phyloP scores from a whole-genome alignment of 2,888 invertebrate species.

The Drosophila neutralis region DNA sequence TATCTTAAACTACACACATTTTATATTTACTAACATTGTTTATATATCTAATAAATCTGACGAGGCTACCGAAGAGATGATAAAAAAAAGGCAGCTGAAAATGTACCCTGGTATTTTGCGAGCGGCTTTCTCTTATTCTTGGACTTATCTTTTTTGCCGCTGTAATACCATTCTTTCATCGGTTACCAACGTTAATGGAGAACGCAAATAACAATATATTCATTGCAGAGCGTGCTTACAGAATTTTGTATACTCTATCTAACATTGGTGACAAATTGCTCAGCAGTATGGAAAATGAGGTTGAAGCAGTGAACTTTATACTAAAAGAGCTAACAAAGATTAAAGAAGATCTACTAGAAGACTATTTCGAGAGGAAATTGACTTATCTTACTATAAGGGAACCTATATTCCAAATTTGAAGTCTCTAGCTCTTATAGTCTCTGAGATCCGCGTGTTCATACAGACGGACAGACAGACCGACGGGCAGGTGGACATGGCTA shows the following conservation, averaged over 20 bases:
- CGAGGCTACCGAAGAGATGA: constrained; percentile 8
- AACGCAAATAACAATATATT: constrained; percentile 85
- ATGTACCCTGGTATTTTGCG: constrained; percentile 69
- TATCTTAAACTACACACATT: neutral
- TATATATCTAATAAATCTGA: constrained; percentile 31
- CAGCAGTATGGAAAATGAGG: constrained; percentile 90
- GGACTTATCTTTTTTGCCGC: constrained; percentile 64
- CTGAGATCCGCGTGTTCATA: no score
- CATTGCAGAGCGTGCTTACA: constrained; percentile 87
- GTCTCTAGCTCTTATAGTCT: no score
- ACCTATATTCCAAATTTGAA: no score
- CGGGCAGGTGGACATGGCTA: no score
- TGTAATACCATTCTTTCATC: constrained; percentile 57
- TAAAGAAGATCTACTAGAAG: constrained; percentile 56
- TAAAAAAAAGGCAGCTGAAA: constrained; percentile 17
- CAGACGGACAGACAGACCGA: no score
- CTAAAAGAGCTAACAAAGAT: constrained; percentile 71
- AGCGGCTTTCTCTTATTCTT: constrained; percentile 64
- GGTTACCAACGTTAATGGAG: constrained; percentile 62
- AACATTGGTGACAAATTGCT: constrained; percentile 79
- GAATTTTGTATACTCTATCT: constrained; percentile 50
- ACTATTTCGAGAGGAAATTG: constrained; percentile 79
- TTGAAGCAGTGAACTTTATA: constrained; percentile 86
- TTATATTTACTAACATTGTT: neutral
- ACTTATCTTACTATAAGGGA: constrained; percentile 63